Evolutionary conservation across 2,888 invertebrate genomes (phyloP).

Genomic region (Drosophila parthenogenetica): DNA sequence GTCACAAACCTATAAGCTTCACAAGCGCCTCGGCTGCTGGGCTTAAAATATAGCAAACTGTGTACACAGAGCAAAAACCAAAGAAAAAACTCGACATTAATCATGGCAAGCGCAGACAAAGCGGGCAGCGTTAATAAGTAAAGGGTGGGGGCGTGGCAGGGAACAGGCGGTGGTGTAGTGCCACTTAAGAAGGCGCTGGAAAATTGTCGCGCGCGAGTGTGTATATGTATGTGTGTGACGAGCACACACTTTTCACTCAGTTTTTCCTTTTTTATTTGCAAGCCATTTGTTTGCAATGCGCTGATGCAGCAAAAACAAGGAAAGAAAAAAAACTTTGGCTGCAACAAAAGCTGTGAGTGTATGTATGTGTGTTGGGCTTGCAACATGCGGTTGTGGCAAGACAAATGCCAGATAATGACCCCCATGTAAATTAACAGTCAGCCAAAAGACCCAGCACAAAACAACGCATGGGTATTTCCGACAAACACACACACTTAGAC

Average conservation of each 20-base stretch:
- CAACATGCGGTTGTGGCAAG: slow-evolving; percentile 46
- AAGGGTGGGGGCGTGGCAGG: not conserved
- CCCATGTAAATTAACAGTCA: slow-evolving; percentile 50
- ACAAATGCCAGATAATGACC: slow-evolving; percentile 72
- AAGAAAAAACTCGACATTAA: slow-evolving; percentile 71
- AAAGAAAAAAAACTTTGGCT: slow-evolving; percentile 9
- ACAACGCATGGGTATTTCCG: slow-evolving; percentile 54
- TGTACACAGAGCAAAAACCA: slow-evolving; percentile 20
- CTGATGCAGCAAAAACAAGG: slow-evolving; percentile 29
- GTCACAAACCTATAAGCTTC: not conserved
- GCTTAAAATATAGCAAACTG: slow-evolving; percentile 5
- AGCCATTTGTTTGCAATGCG: slow-evolving; percentile 18
- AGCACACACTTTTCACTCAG: not conserved
- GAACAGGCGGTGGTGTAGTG: not conserved
- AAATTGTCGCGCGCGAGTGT: slow-evolving; percentile 62
- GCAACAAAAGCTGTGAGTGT: slow-evolving; percentile 31
- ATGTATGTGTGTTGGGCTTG: slow-evolving; percentile 6
- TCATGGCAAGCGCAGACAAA: slow-evolving; percentile 72
- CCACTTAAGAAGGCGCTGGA: slow-evolving; percentile 17
- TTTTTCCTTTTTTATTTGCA: slow-evolving; percentile 10
- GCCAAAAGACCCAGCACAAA: slow-evolving; percentile 27
- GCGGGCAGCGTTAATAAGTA: slow-evolving; percentile 6
- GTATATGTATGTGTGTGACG: slow-evolving; percentile 30
- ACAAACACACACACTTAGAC: not conserved
- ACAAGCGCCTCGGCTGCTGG: not conserved